Percentiles rank a stretch among this genome's conserved stretches.
phyloP scores from a whole-genome alignment of 2,888 invertebrate species.

The Dysmachus trigonus region DNA sequence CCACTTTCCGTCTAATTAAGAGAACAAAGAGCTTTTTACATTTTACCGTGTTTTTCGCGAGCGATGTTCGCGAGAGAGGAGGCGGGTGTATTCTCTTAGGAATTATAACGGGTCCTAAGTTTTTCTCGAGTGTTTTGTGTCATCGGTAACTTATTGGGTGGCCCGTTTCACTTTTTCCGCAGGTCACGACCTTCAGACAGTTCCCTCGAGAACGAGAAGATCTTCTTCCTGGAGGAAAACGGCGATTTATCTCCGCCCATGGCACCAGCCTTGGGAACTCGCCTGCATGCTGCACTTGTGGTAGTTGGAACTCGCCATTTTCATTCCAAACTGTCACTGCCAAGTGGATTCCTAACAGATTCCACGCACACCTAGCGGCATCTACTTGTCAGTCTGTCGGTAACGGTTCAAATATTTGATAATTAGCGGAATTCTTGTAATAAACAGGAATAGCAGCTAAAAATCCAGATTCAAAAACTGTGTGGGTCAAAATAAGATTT shows the following conservation, averaged over 20 bases:
- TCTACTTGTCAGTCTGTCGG: neutral
- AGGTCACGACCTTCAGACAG: neutral
- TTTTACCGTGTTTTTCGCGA: neutral
- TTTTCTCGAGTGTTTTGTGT: neutral
- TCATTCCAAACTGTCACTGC: neutral
- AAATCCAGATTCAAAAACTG: no score
- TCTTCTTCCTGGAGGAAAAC: neutral
- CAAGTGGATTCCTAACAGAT: neutral
- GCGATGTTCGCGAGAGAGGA: neutral
- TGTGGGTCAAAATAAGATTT: no score
- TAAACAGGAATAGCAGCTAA: no score
- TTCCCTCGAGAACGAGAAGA: neutral
- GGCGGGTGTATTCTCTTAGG: neutral
- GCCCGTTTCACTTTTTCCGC: neutral
- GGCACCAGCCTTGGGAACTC: neutral
- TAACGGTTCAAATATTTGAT: neutral
- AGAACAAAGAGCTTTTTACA: neutral
- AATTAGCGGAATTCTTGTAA: neutral
- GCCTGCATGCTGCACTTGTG: neutral
- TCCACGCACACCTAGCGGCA: neutral
- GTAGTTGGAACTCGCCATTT: neutral
- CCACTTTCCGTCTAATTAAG: neutral
- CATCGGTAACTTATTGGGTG: neutral
- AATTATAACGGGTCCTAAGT: neutral
- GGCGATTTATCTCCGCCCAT: neutral